These are phyloP conservation scores for Pecten maximus DNA, from an alignment of 2,888 invertebrate genomes.

Conservation along the genomic window DNA sequence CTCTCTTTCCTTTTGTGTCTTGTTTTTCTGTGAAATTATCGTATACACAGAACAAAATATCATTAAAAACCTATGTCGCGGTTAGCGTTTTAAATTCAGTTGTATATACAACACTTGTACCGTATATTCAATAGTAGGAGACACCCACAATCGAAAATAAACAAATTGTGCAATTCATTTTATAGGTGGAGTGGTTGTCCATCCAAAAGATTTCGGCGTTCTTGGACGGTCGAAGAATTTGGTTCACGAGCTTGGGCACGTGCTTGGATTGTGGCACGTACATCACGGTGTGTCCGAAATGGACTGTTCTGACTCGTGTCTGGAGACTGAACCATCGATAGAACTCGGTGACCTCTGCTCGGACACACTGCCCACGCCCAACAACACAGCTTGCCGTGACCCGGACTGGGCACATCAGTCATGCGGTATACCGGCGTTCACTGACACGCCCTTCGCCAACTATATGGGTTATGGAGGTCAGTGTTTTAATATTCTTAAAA, in stretches of 20 bases:
- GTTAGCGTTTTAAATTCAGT: no score
- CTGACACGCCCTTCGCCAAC: slow-evolving; percentile 76
- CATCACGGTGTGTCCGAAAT: slow-evolving; percentile 79
- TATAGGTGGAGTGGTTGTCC: slow-evolving; percentile 78
- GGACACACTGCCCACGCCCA: slow-evolving; percentile 78
- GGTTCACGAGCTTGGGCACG: slow-evolving; percentile 81
- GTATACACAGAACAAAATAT: no score
- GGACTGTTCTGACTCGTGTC: slow-evolving; percentile 76
- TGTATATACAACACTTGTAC: no score
- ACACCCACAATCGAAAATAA: no score
- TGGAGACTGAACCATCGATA: slow-evolving; percentile 75
- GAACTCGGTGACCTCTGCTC: slow-evolving; percentile 79
- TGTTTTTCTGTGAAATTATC: no score
- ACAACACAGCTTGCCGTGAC: slow-evolving; percentile 73
- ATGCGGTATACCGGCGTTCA: slow-evolving; percentile 67
- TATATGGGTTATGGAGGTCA: slow-evolving; percentile 80
- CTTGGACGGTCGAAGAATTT: slow-evolving; percentile 69
- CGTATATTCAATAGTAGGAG: no score
- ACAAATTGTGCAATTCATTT: not conserved
- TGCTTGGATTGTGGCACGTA: slow-evolving; percentile 81
- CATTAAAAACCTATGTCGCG: no score
- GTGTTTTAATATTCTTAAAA: no score
- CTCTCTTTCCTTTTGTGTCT: no score
- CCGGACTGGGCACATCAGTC: slow-evolving; percentile 60
- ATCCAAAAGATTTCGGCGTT: slow-evolving; percentile 72